Percentiles rank a stretch among this genome's conserved stretches.
phyloP scores from a whole-genome alignment of 2,113 vertebrate species.

The Xiphophorus maculatus region DNA sequence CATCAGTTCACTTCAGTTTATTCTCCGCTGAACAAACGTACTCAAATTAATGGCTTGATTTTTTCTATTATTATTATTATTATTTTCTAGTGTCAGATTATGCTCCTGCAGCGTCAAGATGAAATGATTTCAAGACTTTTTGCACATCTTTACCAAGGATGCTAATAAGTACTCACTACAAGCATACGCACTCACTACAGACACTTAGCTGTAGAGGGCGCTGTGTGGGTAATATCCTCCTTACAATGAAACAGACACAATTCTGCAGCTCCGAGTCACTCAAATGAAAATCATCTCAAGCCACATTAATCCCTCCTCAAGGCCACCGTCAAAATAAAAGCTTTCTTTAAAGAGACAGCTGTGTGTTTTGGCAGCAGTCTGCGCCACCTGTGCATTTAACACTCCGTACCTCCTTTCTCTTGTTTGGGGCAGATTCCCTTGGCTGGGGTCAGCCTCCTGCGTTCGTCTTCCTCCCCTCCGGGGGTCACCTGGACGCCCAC shows the following conservation, averaged over 20 bases:
- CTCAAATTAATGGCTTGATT: no score
- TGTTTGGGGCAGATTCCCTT: constrained; percentile 99
- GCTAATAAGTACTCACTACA: background rate
- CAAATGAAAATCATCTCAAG: constrained; percentile 77
- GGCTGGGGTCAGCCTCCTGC: constrained; percentile 91
- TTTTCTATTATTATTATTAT: no score
- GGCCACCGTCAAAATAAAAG: constrained; percentile 75
- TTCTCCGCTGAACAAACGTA: no score
- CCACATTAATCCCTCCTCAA: constrained; percentile 77
- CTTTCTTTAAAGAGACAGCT: constrained; percentile 69
- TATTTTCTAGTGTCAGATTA: background rate
- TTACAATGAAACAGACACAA: constrained; percentile 48
- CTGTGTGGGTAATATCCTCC: constrained; percentile 65
- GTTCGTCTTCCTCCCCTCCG: constrained; percentile 84
- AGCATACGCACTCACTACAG: background rate
- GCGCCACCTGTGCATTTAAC: constrained; percentile 6
- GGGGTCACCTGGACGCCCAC: constrained; percentile 98
- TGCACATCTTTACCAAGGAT: background rate
- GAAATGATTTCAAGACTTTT: background rate
- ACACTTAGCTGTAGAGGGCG: background rate
- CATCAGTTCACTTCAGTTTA: no score
- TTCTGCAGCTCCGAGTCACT: constrained; percentile 52
- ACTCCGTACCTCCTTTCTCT: constrained; percentile 85
- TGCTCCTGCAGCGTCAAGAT: background rate
- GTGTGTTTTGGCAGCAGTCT: constrained; percentile 54